Conservation (phyloP, 2,113 vertebrate genomes). For the Pogonocichla stellata region DNA sequence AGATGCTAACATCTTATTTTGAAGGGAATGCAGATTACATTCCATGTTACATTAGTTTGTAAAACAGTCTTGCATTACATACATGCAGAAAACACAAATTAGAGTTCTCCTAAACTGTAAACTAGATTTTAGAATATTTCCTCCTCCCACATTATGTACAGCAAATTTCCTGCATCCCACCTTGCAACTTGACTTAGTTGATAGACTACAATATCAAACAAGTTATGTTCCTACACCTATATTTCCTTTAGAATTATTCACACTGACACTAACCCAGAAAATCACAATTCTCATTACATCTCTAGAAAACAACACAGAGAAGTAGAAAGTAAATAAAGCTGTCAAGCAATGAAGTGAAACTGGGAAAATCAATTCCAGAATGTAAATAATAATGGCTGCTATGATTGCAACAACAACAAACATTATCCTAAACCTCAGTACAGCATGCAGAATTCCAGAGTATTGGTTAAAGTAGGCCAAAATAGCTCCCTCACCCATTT, state of each 20-base stretch:
- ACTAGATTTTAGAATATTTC: neutral
- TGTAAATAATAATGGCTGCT: neutral
- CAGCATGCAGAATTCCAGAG: neutral
- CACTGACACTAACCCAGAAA: neutral
- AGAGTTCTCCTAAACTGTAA: neutral
- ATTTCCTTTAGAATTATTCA: neutral
- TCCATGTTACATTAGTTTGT: neutral
- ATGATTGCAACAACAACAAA: fast-evolving
- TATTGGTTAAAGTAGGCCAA: neutral
- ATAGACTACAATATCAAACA: neutral
- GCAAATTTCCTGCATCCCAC: neutral
- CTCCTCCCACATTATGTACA: neutral
- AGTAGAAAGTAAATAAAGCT: neutral
- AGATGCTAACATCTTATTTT: neutral
- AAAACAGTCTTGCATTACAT: neutral
- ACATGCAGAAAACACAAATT: neutral
- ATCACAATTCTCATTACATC: neutral
- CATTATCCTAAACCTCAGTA: neutral
- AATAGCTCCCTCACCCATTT: neutral
- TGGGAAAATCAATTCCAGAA: neutral
- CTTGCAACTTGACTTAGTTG: neutral
- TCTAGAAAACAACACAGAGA: neutral
- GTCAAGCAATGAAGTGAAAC: neutral
- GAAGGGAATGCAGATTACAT: neutral
- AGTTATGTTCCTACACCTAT: neutral